Base-by-base conservation (phyloP, 2,113 vertebrate species). In the Leptobrachium leishanense region DNA sequence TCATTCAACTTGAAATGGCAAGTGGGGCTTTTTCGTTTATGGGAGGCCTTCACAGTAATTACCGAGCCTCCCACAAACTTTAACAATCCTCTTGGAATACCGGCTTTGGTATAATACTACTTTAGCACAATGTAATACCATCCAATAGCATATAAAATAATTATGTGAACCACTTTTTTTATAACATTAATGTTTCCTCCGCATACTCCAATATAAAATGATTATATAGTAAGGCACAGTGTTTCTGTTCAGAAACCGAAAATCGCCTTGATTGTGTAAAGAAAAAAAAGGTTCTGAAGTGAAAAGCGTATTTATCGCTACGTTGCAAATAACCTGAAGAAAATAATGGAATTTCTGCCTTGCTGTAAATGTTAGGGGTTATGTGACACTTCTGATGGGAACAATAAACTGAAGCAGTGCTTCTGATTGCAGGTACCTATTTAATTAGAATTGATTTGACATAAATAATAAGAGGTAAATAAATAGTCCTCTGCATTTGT, bases 361-460 rank as follows among this genome's bases (percentile, higher is more conserved):
- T 77, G 75, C 75, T 82, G 77, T 84, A 84, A 85, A 79, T 50
- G 77, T 43, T 0, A 2, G 43, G 79, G 62, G 53, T 76, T 86
- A 69, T 81, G 82, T 82, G 80, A 85, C 74, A 84, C 42, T 85
- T 86, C 54, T 85, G 82, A 86, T 85, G 82, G 84, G 76, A 88
- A 86, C 73, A 82, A 85, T 87, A 82, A 88, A 75, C 69, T 75
- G 65, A 85, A 86, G 82, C 66, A 72, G 74, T 85, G 68, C 76
- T 85, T 74, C 70, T 87, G 75, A 84, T 57, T 74, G 6, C 75
- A 78, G 59, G 85, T 85, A 86, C 78, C 83, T 85, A 81, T 75
- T 90, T 90, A 89, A 89, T 90, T 87, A 85, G 84, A 84, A 90
- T 88, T 86, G 88, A 88, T 87, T 88, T 88, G 84, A 86, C 83